A percentile compares a stretch with the other conserved stretches of the same genome.
Conservation (phyloP, 2,113 vertebrate genomes). For the Benitochromis conjunctus region DNA sequence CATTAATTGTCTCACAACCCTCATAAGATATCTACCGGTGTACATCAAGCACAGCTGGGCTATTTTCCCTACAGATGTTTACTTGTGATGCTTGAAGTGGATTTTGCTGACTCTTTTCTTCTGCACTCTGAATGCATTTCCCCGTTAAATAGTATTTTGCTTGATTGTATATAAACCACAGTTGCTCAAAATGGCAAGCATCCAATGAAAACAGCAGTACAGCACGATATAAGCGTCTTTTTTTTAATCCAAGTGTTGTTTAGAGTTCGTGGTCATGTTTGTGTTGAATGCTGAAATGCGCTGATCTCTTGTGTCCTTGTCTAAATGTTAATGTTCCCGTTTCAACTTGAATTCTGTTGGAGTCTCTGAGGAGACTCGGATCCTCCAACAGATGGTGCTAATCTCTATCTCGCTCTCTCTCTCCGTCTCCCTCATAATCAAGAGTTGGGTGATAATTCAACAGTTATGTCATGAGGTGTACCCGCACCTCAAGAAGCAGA, state of each 20-base stretch:
- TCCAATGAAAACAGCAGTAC: not conserved
- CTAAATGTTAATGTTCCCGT: not conserved
- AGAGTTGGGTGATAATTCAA: conserved; percentile 22
- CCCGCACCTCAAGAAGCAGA: not conserved
- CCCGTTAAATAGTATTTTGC: not conserved
- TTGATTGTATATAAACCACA: not conserved
- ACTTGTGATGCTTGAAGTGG: not conserved
- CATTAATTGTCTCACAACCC: not conserved
- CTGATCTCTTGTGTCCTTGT: not conserved
- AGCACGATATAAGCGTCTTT: not conserved
- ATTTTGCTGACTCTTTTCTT: not conserved
- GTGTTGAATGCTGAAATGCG: not conserved
- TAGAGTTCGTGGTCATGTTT: not conserved
- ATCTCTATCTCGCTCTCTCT: not conserved
- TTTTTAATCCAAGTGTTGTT: not conserved
- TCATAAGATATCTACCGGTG: not conserved
- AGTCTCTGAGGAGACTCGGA: not conserved
- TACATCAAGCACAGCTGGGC: not conserved
- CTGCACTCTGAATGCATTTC: not conserved
- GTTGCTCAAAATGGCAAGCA: not conserved
- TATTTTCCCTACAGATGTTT: not conserved
- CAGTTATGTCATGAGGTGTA: conserved; percentile 38
- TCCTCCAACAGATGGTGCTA: conserved; percentile 42
- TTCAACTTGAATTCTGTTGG: not conserved
- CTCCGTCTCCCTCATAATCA: not conserved